A percentile compares a stretch with the other conserved stretches of the same genome.
phyloP scores from a whole-genome alignment of 2,888 invertebrate genomes.

The Eurytoma adleriae region DNA sequence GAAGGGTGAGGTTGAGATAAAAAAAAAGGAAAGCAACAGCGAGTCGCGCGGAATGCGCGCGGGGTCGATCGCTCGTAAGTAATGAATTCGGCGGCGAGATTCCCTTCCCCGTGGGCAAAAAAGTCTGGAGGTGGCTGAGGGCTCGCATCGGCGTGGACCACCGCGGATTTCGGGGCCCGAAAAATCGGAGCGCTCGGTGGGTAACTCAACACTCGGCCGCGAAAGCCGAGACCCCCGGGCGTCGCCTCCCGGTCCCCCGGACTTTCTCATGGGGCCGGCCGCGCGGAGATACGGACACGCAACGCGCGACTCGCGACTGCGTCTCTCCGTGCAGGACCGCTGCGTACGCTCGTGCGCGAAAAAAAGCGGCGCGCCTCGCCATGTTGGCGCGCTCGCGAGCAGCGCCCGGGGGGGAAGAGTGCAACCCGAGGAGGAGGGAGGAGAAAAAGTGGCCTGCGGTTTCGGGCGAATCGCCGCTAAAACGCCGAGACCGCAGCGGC shows the following conservation, averaged over 20 bases:
- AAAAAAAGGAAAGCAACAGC: too few relatives aligned
- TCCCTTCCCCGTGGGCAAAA: conserved; percentile 24
- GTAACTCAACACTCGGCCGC: conserved; percentile 72
- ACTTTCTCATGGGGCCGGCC: neutral
- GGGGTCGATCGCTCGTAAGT: conserved; percentile 40
- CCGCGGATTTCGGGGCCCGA: conserved; percentile 62
- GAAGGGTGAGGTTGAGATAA: too few relatives aligned
- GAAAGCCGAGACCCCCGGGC: conserved; percentile 63
- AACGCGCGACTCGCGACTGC: too few relatives aligned
- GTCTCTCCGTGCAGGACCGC: neutral
- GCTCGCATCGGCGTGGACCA: conserved; percentile 48
- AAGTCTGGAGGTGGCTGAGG: conserved; percentile 11
- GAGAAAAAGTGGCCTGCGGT: conserved; percentile 66
- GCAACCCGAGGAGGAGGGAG: conserved; percentile 26
- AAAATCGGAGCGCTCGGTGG: conserved; percentile 62
- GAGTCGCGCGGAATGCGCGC: neutral
- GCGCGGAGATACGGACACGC: too few relatives aligned
- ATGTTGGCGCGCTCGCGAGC: neutral
- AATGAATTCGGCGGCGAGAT: conserved; percentile 32
- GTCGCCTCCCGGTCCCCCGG: neutral
- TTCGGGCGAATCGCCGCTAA: conserved; percentile 72
- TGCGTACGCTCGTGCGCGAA: conserved; percentile 52
- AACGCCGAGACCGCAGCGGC: conserved; percentile 65
- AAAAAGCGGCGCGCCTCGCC: neutral
- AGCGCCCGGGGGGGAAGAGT: conserved; percentile 6